phyloP scores from a whole-genome alignment of 2,113 vertebrate genomes.

The Rhinoderma darwinii region DNA sequence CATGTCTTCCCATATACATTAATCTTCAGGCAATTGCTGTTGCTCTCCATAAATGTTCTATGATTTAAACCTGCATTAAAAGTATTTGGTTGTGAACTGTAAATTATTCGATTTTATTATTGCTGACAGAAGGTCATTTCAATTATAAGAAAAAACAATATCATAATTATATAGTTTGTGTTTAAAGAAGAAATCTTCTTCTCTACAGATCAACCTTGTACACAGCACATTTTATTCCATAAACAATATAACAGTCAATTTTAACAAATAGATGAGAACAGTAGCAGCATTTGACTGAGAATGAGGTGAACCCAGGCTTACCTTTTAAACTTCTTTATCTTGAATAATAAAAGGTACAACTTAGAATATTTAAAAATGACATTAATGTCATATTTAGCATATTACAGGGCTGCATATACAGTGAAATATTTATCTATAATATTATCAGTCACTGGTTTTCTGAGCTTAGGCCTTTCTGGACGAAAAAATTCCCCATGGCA shows the following conservation, averaged over 20 bases:
- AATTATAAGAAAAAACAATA: not conserved
- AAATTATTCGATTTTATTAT: slow-evolving; percentile 34
- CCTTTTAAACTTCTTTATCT: too few species aligned
- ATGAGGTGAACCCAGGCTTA: too few species aligned
- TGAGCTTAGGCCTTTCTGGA: too few species aligned
- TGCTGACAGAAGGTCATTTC: slow-evolving; percentile 10
- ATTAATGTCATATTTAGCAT: too few species aligned
- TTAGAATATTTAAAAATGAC: too few species aligned
- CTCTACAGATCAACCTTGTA: not conserved
- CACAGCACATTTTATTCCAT: not conserved
- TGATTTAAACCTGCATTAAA: not conserved
- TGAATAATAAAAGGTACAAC: too few species aligned
- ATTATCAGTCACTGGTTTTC: too few species aligned
- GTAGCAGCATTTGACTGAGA: too few species aligned
- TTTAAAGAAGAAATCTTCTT: not conserved
- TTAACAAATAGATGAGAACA: not conserved
- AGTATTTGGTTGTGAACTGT: slow-evolving; percentile 31
- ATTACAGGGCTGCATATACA: too few species aligned
- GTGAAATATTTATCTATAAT: too few species aligned
- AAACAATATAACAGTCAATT: not conserved
- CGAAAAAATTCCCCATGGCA: too few species aligned
- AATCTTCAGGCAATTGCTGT: not conserved
- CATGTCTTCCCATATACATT: not conserved
- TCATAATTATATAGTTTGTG: not conserved
- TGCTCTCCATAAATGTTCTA: slow-evolving; percentile 14